phyloP scores from a whole-genome alignment of 2,113 vertebrate species.

The Macaca nemestrina region DNA sequence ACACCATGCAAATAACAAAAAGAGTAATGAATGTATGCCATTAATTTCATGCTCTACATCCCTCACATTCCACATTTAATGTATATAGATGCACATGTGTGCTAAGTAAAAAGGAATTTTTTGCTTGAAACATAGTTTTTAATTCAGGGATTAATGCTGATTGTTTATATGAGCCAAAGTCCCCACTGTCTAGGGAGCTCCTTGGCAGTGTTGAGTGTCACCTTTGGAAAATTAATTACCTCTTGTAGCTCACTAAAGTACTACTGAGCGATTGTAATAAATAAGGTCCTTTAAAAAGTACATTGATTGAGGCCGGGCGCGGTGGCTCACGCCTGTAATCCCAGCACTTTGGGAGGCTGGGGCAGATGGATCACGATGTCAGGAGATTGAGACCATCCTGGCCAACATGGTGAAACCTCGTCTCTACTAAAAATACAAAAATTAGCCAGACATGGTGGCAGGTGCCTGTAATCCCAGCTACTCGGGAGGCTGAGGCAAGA shows the following conservation, averaged over 20 bases:
- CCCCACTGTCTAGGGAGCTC: background rate
- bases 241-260: background rate
- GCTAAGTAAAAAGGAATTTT: background rate
- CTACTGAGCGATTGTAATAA: background rate
- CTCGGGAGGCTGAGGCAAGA: too few relatives aligned
- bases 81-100: background rate
- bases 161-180: background rate
- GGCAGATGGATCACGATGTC: too few relatives aligned
- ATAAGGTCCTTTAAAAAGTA: background rate
- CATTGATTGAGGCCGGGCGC: background rate
- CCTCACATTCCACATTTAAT: background rate
- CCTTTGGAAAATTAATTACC: background rate
- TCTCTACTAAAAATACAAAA: too few relatives aligned
- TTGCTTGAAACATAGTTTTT: background rate
- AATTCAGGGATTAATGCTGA: background rate
- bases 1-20: conserved; percentile 11
- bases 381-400: too few relatives aligned
- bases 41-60: background rate
- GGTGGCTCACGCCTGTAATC: too few relatives aligned
- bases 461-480: too few relatives aligned
- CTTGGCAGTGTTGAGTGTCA: background rate
- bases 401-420: too few relatives aligned
- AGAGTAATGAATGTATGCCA: background rate
- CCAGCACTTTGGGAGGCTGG: too few relatives aligned
- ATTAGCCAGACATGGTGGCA: too few relatives aligned